Evolutionary conservation across 2,888 invertebrate genomes (phyloP), one percentile per base, ranked within the genome.

Genomic region (Lutraria lutraria): DNA sequence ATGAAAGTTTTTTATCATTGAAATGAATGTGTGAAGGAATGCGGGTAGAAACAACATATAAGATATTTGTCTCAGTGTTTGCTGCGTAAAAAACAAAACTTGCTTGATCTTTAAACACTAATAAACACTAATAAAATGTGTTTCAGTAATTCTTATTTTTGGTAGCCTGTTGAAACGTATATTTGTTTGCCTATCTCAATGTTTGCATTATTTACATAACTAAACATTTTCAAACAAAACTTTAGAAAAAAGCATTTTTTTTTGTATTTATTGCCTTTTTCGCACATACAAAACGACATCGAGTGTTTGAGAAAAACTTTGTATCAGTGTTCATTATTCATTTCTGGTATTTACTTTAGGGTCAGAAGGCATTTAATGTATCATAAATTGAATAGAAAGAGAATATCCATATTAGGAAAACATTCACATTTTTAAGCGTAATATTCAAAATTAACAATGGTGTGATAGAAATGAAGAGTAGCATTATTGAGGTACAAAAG

Each of bases 261-360:
- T 4, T 43, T 43, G 43, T 43, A 31, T 76, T 76, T 76, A 76
- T 76, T 76, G 76, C 76, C 76, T 34, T 76, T 76, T 76, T 76
- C 76, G 13, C 76, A 31, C 76, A 76, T 76, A 34, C 25, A 76
- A 34, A 34, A 76, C 34, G 4, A 76, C 31, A 25, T 76, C 34
- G 19, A 76, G 76, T 76, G 76, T 76, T 76, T 76, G 34, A 4
- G 16, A 76, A 76, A 43, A 34, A 76, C 76, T 31, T 76, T 31
- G 31, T 76, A 76, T 76, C 76, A 31, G 2, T 76, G 76, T 16
- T 76, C 76, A 76, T 76, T 85, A 80, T 85, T 85, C 79, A 80
- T 79, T 85, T 80, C 31, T 52, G 54, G 80, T 85, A 85, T 85
- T 85, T 85, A 54, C 85, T 25, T 54, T 31, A 60, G 25, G 72